Evolutionary conservation across 2,797 vertebrate genomes (phyloP).

Genomic region (Rhinophrynus dorsalis): DNA sequence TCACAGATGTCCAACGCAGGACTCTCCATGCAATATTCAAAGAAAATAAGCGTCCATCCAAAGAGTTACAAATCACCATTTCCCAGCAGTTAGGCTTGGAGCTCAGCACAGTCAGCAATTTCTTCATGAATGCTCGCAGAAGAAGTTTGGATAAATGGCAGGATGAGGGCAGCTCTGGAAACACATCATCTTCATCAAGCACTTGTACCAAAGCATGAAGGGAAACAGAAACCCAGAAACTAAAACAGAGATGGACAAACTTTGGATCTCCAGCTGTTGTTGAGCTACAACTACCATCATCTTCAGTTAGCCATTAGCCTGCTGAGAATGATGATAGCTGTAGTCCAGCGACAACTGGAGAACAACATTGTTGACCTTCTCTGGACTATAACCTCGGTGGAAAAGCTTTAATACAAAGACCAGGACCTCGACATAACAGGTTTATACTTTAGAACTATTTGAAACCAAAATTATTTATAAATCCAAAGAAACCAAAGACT

Average conservation of each 20-base stretch:
- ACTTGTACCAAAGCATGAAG: conserved; percentile 98
- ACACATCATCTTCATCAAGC: conserved; percentile 85
- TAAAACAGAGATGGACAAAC: conserved; percentile 98
- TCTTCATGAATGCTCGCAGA: conserved; percentile 98
- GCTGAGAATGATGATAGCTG: too few species aligned
- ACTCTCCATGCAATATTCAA: conserved; percentile 99
- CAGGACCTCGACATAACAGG: conserved; percentile 83
- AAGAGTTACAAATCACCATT: conserved; percentile 98
- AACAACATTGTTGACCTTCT: too few species aligned
- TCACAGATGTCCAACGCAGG: conserved; percentile 97
- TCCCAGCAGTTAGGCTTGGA: conserved; percentile 98
- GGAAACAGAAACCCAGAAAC: conserved; percentile 65
- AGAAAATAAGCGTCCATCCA: conserved; percentile 98
- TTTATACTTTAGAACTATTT: conserved; percentile 82
- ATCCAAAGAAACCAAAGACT: conserved; percentile 99
- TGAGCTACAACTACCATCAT: too few species aligned
- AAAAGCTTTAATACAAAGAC: conserved; percentile 98
- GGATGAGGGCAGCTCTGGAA: conserved; percentile 88
- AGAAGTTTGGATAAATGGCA: conserved; percentile 98
- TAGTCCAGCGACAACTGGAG: too few species aligned
- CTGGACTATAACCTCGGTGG: conserved; percentile 98
- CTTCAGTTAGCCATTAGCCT: too few species aligned
- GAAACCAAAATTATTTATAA: conserved; percentile 90
- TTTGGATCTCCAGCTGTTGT: too few species aligned
- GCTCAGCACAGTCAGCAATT: conserved; percentile 98